Base-by-base conservation (phyloP, 2,888 invertebrate genomes). In the Volucella bombylans region DNA sequence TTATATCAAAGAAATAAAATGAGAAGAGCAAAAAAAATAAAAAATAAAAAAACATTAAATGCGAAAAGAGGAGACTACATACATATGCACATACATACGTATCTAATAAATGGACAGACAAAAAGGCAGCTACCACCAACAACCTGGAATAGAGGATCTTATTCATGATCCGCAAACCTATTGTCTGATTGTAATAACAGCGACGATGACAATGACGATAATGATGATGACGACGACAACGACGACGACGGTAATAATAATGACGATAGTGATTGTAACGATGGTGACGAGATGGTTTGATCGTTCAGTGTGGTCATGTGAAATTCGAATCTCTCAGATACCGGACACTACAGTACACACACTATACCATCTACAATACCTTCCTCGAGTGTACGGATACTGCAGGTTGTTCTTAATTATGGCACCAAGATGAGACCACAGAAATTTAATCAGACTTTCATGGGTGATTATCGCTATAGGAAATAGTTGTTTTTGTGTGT, bases 311-410 rank as follows among this genome's bases (percentile, higher is more conserved):
- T 57, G 83, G 79, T 83, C 59, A 83, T 55, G 71, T 80, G 83
- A 76, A 83, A 83, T 83, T 80, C 39, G 74, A 83, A 71, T 79
- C 74, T 31, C 57, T 23, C 65, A 9, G 77, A 78, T 49, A 82
- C 49, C 72, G 68, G 72, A 72, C 82, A 82, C 72, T 68, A 12
- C 11, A 14, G 14, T 23, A 31, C 3, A 11, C 47, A 39, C 45
- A 52, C 23, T 12, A 10, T 45, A 54, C 10, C 18, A 15, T n/a
- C 11, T 8, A n/a, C n/a, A n/a, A n/a, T n/a, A 14, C 1, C 49
- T 14, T n/a, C 12, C 14, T 52, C 12, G 47, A 6, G 9, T 15
- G 31, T 31, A 31, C 31, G 31, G 4, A 31, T 54, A 50, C 14
- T 38, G n/a, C 43, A 14, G 41, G 14, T 11, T 41, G 12, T 78